Evolutionary conservation across 2,797 vertebrate genomes (phyloP).

Genomic region (Anas capensis): DNA sequence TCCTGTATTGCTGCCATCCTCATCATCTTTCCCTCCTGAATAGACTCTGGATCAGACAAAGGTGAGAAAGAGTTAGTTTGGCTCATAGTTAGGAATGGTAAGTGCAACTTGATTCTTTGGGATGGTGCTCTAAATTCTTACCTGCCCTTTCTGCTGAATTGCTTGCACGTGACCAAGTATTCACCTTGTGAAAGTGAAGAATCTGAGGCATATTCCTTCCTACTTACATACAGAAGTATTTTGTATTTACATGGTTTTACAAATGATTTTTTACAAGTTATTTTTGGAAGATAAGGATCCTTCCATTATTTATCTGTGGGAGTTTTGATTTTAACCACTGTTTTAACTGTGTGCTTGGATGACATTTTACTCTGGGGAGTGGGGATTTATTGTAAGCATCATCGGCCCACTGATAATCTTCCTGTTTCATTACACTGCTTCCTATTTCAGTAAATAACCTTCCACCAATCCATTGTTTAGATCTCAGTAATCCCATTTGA

Average conservation of each 20-base stretch:
- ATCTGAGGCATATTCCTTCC: rapidly evolving
- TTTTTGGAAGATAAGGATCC: not conserved
- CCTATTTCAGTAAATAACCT: not conserved
- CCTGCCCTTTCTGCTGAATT: not conserved
- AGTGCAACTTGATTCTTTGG: not conserved
- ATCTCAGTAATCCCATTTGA: not conserved
- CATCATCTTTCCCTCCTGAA: not conserved
- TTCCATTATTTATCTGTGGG: not conserved
- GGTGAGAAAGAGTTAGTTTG: not conserved
- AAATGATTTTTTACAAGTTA: not conserved
- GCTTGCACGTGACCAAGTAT: not conserved
- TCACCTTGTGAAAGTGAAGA: not conserved
- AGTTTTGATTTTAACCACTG: not conserved
- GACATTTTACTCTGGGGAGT: not conserved
- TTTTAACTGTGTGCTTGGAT: not conserved
- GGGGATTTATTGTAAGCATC: not conserved
- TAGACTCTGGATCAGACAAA: not conserved
- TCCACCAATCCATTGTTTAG: not conserved
- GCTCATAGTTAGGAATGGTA: not conserved
- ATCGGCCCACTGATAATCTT: not conserved
- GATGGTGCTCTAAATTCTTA: not conserved
- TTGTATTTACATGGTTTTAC: not conserved
- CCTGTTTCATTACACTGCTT: not conserved
- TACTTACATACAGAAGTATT: not conserved
- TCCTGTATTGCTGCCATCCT: not conserved